Percentiles rank a stretch among this genome's conserved stretches.
Conservation (phyloP, 2,113 vertebrate species). For the Typhlomys cinereus region DNA sequence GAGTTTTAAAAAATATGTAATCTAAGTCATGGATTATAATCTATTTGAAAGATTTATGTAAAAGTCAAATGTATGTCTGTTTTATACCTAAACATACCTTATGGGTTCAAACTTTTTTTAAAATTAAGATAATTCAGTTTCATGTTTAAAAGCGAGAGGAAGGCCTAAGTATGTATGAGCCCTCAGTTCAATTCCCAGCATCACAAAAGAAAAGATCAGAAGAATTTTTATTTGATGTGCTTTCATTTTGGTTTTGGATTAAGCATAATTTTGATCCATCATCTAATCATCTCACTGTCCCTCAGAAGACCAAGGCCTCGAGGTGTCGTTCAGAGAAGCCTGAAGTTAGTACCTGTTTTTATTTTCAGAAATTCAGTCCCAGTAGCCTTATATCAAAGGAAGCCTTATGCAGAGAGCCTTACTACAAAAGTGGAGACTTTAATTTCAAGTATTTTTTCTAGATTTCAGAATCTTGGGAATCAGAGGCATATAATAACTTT, state of each 20-base stretch:
- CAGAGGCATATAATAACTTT: constrained; percentile 53
- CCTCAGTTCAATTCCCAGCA: too few relatives aligned
- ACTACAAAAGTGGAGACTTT: constrained; percentile 60
- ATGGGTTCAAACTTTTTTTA: constrained; percentile 46
- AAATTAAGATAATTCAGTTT: constrained; percentile 63
- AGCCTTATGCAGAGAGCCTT: constrained; percentile 79
- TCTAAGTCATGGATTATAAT: constrained; percentile 27
- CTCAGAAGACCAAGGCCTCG: constrained; percentile 2
- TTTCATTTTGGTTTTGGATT: constrained; percentile 77
- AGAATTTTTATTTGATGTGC: constrained; percentile 60
- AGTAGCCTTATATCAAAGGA: constrained; percentile 70
- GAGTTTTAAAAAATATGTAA: constrained; percentile 66
- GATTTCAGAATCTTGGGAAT: constrained; percentile 60
- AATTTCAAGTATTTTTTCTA: constrained; percentile 76
- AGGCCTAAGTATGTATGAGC: too few relatives aligned
- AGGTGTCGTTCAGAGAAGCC: constrained; percentile 59
- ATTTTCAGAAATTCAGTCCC: constrained; percentile 70
- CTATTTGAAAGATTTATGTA: constrained; percentile 47
- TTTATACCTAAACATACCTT: constrained; percentile 36
- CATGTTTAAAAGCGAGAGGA: constrained; percentile 71
- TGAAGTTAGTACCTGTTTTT: constrained; percentile 55
- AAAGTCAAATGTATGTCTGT: constrained; percentile 55
- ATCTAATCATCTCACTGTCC: background rate
- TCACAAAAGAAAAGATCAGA: too few relatives aligned
- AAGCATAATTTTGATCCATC: constrained; percentile 73